These are phyloP conservation scores for Cydia amplana DNA, from an alignment of 1,140 invertebrate genomes.

Conservation along the genomic window DNA sequence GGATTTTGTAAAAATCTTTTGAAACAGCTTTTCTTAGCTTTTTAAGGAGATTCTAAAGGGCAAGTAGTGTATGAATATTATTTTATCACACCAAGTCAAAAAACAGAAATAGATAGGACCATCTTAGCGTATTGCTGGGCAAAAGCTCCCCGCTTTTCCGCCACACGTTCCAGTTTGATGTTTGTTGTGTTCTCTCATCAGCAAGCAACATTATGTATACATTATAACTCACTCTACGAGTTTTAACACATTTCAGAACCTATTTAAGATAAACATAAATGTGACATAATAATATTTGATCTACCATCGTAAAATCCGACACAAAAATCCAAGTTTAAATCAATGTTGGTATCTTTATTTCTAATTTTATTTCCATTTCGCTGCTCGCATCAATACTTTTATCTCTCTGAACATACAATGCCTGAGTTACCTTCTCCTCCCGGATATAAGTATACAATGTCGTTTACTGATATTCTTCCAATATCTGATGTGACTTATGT, in stretches of 20 bases:
- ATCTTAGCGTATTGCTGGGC: too few relatives aligned
- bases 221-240: too few relatives aligned
- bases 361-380: constrained; percentile 24
- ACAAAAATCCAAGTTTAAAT: constrained; percentile 19
- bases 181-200: too few relatives aligned
- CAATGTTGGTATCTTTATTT: constrained; percentile 28
- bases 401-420: constrained; percentile 15
- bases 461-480: background rate
- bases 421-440: background rate
- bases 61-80: too few relatives aligned
- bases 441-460: constrained; percentile 26
- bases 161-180: too few relatives aligned
- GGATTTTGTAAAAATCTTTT: too few relatives aligned
- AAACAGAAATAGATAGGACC: too few relatives aligned
- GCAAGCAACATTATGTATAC: too few relatives aligned
- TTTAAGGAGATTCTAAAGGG: too few relatives aligned
- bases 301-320: background rate
- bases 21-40: too few relatives aligned
- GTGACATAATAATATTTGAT: constrained; percentile 11
- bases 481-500: background rate
- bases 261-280: background rate
- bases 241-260: background rate
- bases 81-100: too few relatives aligned
- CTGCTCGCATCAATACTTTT: constrained; percentile 16
- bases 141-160: too few relatives aligned